Percentiles rank a stretch among this genome's conserved stretches.
Conservation (phyloP, 2,888 invertebrate genomes). For the Pseudococcus jackbeardsleyi region DNA sequence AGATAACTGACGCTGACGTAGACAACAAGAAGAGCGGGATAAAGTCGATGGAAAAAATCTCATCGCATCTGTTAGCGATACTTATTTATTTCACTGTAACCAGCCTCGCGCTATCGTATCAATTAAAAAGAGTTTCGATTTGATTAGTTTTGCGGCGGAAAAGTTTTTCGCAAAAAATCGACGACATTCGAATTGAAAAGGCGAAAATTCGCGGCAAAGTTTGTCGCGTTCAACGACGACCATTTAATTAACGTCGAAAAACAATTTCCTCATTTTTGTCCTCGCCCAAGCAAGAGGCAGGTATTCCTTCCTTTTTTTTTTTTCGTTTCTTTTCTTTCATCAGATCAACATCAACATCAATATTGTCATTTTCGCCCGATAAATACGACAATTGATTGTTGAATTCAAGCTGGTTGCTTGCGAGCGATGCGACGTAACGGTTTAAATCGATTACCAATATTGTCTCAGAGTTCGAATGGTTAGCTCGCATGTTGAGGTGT, state of each 20-base stretch:
- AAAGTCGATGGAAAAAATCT: background rate
- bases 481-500: too few relatives aligned
- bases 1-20: background rate
- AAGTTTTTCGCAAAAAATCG: background rate
- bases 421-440: too few relatives aligned
- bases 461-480: too few relatives aligned
- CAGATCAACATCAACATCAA: too few relatives aligned
- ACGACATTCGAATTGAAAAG: background rate
- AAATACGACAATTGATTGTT: too few relatives aligned
- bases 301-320: too few relatives aligned
- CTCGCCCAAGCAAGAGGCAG: too few relatives aligned
- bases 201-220: background rate
- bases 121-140: constrained; percentile 27
- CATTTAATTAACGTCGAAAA: background rate
- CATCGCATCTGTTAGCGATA: background rate
- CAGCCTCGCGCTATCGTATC: background rate
- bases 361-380: too few relatives aligned
- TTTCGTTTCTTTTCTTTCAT: too few relatives aligned
- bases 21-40: background rate
- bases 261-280: background rate
- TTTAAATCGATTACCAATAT: too few relatives aligned
- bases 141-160: constrained; percentile 30
- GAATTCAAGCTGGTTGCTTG: too few relatives aligned
- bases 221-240: background rate
- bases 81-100: background rate